These are phyloP conservation scores for Panopea generosa DNA, from an alignment of 2,888 invertebrate genomes.

Conservation along the genomic window DNA sequence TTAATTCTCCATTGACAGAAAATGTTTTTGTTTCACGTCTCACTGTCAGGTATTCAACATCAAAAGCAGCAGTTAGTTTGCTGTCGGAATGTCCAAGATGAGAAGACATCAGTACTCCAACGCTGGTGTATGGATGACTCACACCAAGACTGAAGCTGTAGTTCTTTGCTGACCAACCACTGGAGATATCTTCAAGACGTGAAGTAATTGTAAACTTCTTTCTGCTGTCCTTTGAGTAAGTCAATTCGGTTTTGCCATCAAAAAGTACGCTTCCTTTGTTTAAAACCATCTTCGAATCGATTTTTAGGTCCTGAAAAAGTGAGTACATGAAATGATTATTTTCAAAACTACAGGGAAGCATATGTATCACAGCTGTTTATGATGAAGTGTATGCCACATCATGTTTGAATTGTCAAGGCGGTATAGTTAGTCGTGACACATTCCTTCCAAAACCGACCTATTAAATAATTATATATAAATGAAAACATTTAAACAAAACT, in stretches of 20 bases:
- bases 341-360: slow-evolving; percentile 44
- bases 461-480: too few relatives aligned
- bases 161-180: slow-evolving; percentile 63
- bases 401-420: too few relatives aligned
- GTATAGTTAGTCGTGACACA: too few relatives aligned
- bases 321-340: slow-evolving; percentile 60
- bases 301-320: slow-evolving; percentile 69
- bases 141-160: slow-evolving; percentile 69
- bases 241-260: slow-evolving; percentile 69
- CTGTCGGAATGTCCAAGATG: slow-evolving; percentile 62
- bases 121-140: slow-evolving; percentile 72
- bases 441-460: too few relatives aligned
- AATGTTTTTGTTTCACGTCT: slow-evolving; percentile 62
- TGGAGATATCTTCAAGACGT: slow-evolving; percentile 66
- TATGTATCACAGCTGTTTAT: slow-evolving; percentile 3
- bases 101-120: slow-evolving; percentile 70
- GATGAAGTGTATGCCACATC: too few relatives aligned
- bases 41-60: slow-evolving; percentile 71
- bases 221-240: slow-evolving; percentile 67
- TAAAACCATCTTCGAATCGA: slow-evolving; percentile 69
- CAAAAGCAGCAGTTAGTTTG: slow-evolving; percentile 58
- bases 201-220: slow-evolving; percentile 69
- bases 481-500: too few relatives aligned
- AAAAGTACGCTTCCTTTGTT: slow-evolving; percentile 67
- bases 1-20: slow-evolving; percentile 65